A percentile compares a stretch with the other conserved stretches of the same genome.
phyloP scores from a whole-genome alignment of 2,888 invertebrate species.

The Leptinotarsa peninsularis region DNA sequence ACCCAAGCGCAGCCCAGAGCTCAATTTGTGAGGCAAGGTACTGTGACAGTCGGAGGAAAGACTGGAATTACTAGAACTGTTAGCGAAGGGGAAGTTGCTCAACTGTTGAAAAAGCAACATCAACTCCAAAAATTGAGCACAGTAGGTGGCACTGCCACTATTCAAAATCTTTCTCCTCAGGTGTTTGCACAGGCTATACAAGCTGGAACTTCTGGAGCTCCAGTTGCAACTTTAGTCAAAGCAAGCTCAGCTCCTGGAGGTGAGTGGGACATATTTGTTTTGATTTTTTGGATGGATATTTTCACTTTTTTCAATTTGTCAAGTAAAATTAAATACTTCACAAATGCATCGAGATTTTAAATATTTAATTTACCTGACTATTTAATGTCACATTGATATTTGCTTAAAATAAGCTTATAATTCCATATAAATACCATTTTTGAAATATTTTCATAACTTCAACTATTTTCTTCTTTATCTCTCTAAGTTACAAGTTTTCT shows the following conservation, averaged over 20 bases:
- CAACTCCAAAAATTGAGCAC: constrained; percentile 54
- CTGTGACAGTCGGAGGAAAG: constrained; percentile 61
- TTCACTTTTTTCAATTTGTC: neutral
- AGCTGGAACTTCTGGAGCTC: constrained; percentile 68
- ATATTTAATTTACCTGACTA: too few relatives aligned
- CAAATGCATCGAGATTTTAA: too few relatives aligned
- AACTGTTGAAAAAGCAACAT: constrained; percentile 67
- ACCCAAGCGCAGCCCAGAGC: constrained; percentile 62
- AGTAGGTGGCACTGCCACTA: constrained; percentile 57
- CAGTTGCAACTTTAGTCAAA: constrained; percentile 75
- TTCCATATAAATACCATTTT: too few relatives aligned
- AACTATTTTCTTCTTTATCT: too few relatives aligned
- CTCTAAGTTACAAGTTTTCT: too few relatives aligned
- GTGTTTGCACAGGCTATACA: constrained; percentile 66
- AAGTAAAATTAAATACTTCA: too few relatives aligned
- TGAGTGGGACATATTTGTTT: constrained; percentile 34
- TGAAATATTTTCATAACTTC: too few relatives aligned
- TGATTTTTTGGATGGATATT: neutral
- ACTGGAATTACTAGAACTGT: constrained; percentile 64
- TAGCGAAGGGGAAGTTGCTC: constrained; percentile 70
- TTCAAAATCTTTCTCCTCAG: constrained; percentile 63
- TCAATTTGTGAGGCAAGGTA: constrained; percentile 64
- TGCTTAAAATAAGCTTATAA: too few relatives aligned
- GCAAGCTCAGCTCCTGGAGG: constrained; percentile 67
- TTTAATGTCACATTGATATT: too few relatives aligned